Evolutionary conservation across 2,797 vertebrate species (phyloP).

Genomic region (Diplodus sargus): DNA sequence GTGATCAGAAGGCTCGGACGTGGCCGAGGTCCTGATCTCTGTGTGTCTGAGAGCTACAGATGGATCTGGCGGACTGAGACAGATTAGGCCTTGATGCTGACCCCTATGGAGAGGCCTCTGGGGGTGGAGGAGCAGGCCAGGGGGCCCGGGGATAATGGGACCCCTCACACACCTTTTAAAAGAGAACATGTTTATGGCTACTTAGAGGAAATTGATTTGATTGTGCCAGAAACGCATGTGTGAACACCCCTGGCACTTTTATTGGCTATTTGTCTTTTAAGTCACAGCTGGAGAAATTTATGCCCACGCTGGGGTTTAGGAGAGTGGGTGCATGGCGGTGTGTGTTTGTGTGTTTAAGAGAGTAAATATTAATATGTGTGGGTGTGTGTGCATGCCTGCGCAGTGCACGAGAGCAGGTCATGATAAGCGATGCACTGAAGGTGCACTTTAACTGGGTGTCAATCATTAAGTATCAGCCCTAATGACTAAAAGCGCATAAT

Average conservation of each 20-base stretch:
- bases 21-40: constrained; percentile 87
- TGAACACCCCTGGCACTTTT: constrained; percentile 96
- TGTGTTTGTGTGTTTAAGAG: constrained; percentile 76
- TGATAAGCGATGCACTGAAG: constrained; percentile 81
- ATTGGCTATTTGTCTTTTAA: constrained; percentile 92
- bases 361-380: constrained; percentile 78
- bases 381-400: constrained; percentile 45
- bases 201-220: constrained; percentile 99
- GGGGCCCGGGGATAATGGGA: constrained; percentile 88
- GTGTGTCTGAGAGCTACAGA: constrained; percentile 81
- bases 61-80: constrained; percentile 90
- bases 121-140: constrained; percentile 86
- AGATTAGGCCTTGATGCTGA: constrained; percentile 89
- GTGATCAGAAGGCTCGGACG: constrained; percentile 84
- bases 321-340: constrained; percentile 71
- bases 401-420: constrained; percentile 59
- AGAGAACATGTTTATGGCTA: constrained; percentile 99
- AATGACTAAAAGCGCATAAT: constrained; percentile 85
- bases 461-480: constrained; percentile 82
- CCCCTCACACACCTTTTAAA: constrained; percentile 93
- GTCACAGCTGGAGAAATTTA: constrained; percentile 85
- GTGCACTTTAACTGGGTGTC: constrained; percentile 86
- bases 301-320: constrained; percentile 74
- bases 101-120: constrained; percentile 85
- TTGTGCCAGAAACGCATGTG: constrained; percentile 94